Evolutionary conservation across 2,888 invertebrate species (phyloP).

Genomic region (Zhuqinia jingwanae): DNA sequence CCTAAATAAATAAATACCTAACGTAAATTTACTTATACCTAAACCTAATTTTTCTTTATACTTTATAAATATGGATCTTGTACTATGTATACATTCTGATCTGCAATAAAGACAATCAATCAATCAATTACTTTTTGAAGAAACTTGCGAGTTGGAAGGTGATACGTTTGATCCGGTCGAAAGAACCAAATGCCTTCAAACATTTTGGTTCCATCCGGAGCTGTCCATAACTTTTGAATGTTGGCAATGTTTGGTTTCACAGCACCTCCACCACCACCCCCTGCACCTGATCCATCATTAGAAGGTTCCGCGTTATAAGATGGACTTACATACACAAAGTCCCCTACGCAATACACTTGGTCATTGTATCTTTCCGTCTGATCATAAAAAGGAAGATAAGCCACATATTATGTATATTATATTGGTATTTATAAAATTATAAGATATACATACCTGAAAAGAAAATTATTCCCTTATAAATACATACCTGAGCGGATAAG

Average conservation of each 20-base stretch:
- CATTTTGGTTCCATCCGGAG: slow-evolving; percentile 90
- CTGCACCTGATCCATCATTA: slow-evolving; percentile 41
- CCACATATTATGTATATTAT: no score
- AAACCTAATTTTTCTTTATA: no score
- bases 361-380: slow-evolving; percentile 86
- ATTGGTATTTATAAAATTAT: neutral
- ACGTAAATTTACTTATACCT: no score
- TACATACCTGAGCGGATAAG: slow-evolving; percentile 74
- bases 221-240: slow-evolving; percentile 94
- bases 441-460: no score
- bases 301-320: slow-evolving; percentile 79
- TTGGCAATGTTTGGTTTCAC: slow-evolving; percentile 91
- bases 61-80: no score
- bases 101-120: no score
- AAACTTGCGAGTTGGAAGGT: slow-evolving; percentile 96
- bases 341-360: slow-evolving; percentile 89
- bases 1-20: no score
- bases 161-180: slow-evolving; percentile 97
- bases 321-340: slow-evolving; percentile 91
- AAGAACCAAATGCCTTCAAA: slow-evolving; percentile 95
- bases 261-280: slow-evolving; percentile 71
- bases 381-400: no score
- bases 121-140: slow-evolving; percentile 90
- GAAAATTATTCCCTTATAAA: no score
- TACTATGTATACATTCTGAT: no score